Evolutionary conservation across 1,140 invertebrate species (phyloP).

Genomic region (Protaetia brevitarsis): DNA sequence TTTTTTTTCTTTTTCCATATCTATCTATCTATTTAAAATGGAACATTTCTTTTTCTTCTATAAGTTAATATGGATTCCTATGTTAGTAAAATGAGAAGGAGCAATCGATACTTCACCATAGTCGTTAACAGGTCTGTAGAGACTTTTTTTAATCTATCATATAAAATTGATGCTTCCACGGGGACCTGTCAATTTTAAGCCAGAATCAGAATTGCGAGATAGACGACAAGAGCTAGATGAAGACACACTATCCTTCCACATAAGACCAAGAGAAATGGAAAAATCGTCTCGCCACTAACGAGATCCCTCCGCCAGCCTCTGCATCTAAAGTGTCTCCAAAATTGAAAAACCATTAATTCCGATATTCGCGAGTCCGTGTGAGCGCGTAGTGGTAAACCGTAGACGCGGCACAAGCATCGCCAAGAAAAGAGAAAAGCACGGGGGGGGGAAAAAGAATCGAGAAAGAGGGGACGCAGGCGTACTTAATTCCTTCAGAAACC

Average conservation of each 20-base stretch:
- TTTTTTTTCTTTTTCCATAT: too few relatives aligned
- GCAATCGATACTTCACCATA: too few relatives aligned
- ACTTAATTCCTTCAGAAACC: slow-evolving; percentile 23
- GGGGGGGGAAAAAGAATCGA: background rate
- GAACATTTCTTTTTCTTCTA: too few relatives aligned
- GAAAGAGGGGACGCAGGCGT: slow-evolving; percentile 35
- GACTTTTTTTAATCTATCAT: slow-evolving; percentile 15
- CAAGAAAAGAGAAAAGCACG: background rate
- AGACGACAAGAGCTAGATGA: background rate
- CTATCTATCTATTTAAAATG: too few relatives aligned
- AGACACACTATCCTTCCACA: background rate
- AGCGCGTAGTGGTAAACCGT: background rate
- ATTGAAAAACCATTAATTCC: slow-evolving; percentile 43
- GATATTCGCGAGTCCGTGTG: slow-evolving; percentile 35
- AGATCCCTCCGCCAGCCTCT: slow-evolving; percentile 24
- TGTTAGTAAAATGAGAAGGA: too few relatives aligned
- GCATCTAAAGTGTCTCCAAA: slow-evolving; percentile 34
- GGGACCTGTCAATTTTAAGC: background rate
- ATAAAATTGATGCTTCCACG: background rate
- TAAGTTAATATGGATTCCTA: too few relatives aligned
- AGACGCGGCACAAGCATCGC: background rate
- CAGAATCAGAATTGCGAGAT: background rate
- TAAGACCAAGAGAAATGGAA: background rate
- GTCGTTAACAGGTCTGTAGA: background rate
- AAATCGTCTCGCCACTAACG: slow-evolving; percentile 23